phyloP scores from a whole-genome alignment of 2,113 vertebrate species.

The Cranoglanis bouderius region DNA sequence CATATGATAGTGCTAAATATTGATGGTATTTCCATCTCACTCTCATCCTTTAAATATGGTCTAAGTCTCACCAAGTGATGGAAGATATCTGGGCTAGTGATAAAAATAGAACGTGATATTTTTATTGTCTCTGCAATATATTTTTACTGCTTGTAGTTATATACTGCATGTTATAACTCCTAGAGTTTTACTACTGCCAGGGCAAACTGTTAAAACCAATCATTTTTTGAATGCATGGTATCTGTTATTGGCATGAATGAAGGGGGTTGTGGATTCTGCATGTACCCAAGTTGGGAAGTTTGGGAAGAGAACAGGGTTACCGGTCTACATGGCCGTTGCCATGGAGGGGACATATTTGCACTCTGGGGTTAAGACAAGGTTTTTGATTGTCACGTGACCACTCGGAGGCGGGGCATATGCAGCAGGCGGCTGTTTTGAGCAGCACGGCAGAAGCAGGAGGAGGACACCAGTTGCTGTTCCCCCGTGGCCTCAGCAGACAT shows the following conservation, averaged over 20 bases:
- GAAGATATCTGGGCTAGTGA: neutral
- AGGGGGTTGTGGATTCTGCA: neutral
- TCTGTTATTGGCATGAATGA: conserved; percentile 50
- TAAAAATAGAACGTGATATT: neutral
- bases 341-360: conserved; percentile 39
- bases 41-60: neutral
- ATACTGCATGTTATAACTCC: neutral
- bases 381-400: conserved; percentile 80
- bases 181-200: too few relatives aligned
- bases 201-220: neutral
- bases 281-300: conserved; percentile 31
- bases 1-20: neutral
- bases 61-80: neutral
- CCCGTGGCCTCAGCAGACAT: conserved; percentile 90
- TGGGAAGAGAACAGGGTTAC: conserved; percentile 2
- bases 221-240: conserved; percentile 52
- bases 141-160: neutral
- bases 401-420: conserved; percentile 79
- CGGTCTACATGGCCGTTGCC: conserved; percentile 23
- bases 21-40: neutral
- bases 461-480: conserved; percentile 89
- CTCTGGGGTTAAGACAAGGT: conserved; percentile 63
- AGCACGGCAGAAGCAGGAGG: conserved; percentile 80
- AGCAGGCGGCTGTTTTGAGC: conserved; percentile 78
- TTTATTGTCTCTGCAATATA: neutral